These are phyloP conservation scores for Anorthoa munda DNA, from an alignment of 2,888 invertebrate species.

Conservation along the genomic window DNA sequence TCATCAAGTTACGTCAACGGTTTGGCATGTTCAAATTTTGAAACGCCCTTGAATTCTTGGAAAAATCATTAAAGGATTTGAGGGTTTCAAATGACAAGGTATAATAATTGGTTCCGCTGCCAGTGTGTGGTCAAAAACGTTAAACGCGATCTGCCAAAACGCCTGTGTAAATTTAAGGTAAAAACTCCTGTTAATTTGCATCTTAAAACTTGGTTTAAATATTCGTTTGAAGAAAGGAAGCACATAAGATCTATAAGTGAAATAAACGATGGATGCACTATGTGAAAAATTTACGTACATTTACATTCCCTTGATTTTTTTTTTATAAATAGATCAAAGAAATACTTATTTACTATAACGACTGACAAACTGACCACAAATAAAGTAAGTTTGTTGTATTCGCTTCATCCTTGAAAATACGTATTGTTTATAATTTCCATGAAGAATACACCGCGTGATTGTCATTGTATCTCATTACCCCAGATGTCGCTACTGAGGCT, in stretches of 20 bases:
- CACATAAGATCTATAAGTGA: too few species aligned
- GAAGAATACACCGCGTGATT: conserved; percentile 44
- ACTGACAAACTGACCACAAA: conserved; percentile 1
- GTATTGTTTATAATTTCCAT: conserved; percentile 33
- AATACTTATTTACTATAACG: neutral
- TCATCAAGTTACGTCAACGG: conserved; percentile 44
- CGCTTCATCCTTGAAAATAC: conserved; percentile 18
- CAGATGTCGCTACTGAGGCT: conserved; percentile 50
- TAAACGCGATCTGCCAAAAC: neutral
- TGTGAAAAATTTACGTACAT: too few species aligned
- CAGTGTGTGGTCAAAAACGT: neutral
- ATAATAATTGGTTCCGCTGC: conserved; percentile 25
- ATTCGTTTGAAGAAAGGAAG: neutral
- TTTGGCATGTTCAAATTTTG: conserved; percentile 37
- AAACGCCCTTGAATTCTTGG: conserved; percentile 45
- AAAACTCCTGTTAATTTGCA: neutral
- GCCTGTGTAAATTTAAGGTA: neutral
- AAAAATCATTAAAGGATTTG: conserved; percentile 27
- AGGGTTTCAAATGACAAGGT: conserved; percentile 35
- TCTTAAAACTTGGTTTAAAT: neutral
- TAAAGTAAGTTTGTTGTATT: conserved; percentile 10
- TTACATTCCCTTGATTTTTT: too few species aligned
- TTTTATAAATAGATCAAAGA: neutral
- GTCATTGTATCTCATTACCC: conserved; percentile 48
- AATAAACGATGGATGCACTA: too few species aligned